Percentiles rank a stretch among this genome's conserved stretches.
These are phyloP conservation scores for Taphrorychus bicolor DNA, from an alignment of 2,888 invertebrate genomes.

Conservation along the genomic window DNA sequence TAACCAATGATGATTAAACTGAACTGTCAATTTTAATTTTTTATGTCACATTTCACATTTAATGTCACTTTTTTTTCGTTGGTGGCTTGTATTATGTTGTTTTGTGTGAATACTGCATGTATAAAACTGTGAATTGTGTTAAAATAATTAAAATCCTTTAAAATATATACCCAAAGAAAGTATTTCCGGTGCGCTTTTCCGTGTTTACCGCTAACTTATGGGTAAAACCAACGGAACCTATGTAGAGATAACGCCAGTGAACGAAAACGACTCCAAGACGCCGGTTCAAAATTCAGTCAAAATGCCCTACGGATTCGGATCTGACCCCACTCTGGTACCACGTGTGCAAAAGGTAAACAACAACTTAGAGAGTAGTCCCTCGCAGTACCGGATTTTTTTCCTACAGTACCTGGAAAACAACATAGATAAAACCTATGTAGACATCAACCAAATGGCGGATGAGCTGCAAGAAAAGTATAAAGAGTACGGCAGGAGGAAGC, in stretches of 20 bases:
- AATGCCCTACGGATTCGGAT: slow-evolving; percentile 54
- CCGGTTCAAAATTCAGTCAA: slow-evolving; percentile 2
- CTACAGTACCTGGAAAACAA: slow-evolving; percentile 83
- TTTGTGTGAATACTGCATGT: no score
- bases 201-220: slow-evolving; percentile 31
- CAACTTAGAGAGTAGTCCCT: no score
- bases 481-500: slow-evolving; percentile 83
- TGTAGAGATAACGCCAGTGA: neutral
- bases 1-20: no score
- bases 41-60: no score
- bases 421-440: slow-evolving; percentile 80
- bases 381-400: slow-evolving; percentile 33
- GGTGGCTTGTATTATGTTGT: no score
- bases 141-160: no score
- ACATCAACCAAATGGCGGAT: slow-evolving; percentile 85
- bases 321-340: slow-evolving; percentile 61
- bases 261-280: neutral
- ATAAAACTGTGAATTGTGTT: no score
- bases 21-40: no score
- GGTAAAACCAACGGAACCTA: slow-evolving; percentile 37
- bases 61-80: no score
- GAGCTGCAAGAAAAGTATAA: slow-evolving; percentile 75
- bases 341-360: slow-evolving; percentile 61
- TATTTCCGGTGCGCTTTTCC: neutral
- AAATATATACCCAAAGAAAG: neutral